These are phyloP conservation scores for Zaprionus camerounensis DNA, from an alignment of 1,140 invertebrate genomes.

Conservation along the genomic window DNA sequence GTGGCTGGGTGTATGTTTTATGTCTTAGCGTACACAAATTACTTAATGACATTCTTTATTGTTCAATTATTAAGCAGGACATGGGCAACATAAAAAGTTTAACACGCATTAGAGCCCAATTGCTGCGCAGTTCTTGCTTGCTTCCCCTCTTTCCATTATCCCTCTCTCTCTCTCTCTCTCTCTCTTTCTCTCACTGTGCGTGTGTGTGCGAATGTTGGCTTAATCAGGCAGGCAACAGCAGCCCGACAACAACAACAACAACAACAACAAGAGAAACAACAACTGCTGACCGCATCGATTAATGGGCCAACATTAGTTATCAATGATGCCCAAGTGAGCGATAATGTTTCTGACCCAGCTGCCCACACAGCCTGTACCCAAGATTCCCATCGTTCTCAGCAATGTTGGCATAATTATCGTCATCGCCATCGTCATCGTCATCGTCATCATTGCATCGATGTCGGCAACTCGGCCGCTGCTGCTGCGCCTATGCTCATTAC, in stretches of 20 bases:
- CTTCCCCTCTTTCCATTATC: background rate
- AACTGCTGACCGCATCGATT: slow-evolving; percentile 58
- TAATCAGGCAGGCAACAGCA: slow-evolving; percentile 49
- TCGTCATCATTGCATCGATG: slow-evolving; percentile 36
- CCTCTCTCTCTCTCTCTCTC: slow-evolving; percentile 6
- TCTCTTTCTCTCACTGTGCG: background rate
- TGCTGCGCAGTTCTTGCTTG: slow-evolving; percentile 15
- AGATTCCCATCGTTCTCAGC: slow-evolving; percentile 7
- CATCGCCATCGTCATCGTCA: slow-evolving; percentile 31
- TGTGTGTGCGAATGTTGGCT: slow-evolving; percentile 29
- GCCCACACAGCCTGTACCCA: slow-evolving; percentile 1
- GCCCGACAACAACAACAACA: slow-evolving; percentile 21
- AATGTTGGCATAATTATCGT: slow-evolving; percentile 27
- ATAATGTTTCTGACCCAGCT: slow-evolving; percentile 53
- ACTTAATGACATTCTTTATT: slow-evolving; percentile 79
- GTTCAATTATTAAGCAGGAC: slow-evolving; percentile 76
- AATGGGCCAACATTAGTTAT: slow-evolving; percentile 74
- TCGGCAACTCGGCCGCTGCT: slow-evolving; percentile 6
- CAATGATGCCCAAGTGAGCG: slow-evolving; percentile 72
- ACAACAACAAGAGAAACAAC: slow-evolving; percentile 23
- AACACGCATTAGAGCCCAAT: slow-evolving; percentile 58
- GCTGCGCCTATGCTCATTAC: slow-evolving; percentile 34
- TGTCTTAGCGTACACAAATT: slow-evolving; percentile 74
- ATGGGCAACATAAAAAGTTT: slow-evolving; percentile 59
- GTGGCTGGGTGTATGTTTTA: slow-evolving; percentile 62